These are phyloP conservation scores for Xenopus tropicalis DNA, from an alignment of 2,113 vertebrate genomes.

Conservation along the genomic window DNA sequence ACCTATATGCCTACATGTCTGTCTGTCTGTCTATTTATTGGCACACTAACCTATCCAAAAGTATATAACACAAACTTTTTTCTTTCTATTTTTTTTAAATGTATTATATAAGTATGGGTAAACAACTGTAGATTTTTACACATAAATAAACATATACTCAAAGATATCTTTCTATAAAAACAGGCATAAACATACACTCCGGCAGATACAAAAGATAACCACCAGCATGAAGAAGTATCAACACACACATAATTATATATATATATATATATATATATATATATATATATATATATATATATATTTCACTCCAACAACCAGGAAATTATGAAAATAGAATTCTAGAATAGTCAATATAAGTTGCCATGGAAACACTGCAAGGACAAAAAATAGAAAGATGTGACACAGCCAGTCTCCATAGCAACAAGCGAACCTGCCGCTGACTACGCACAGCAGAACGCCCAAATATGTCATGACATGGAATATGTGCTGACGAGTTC, in stretches of 20 bases:
- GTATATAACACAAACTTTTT: too few relatives aligned
- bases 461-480: conserved; percentile 43
- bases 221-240: too few relatives aligned
- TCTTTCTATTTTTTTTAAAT: too few relatives aligned
- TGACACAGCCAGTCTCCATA: conserved; percentile 45
- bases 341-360: conserved; percentile 43
- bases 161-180: too few relatives aligned
- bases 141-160: too few relatives aligned
- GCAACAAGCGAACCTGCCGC: conserved; percentile 42
- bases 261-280: not conserved
- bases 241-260: not conserved
- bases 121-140: too few relatives aligned
- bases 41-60: too few relatives aligned
- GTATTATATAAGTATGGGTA: too few relatives aligned
- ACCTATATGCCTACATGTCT: too few relatives aligned
- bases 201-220: too few relatives aligned
- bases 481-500: conserved; percentile 37
- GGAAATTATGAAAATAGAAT: conserved; percentile 45
- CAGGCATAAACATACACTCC: too few relatives aligned
- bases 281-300: not conserved
- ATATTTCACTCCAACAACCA: conserved; percentile 35
- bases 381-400: conserved; percentile 44
- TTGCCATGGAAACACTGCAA: conserved; percentile 42
- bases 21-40: too few relatives aligned
- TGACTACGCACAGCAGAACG: conserved; percentile 42